phyloP scores from a whole-genome alignment of 2,888 invertebrate species.

The Aricia artaxerxes region DNA sequence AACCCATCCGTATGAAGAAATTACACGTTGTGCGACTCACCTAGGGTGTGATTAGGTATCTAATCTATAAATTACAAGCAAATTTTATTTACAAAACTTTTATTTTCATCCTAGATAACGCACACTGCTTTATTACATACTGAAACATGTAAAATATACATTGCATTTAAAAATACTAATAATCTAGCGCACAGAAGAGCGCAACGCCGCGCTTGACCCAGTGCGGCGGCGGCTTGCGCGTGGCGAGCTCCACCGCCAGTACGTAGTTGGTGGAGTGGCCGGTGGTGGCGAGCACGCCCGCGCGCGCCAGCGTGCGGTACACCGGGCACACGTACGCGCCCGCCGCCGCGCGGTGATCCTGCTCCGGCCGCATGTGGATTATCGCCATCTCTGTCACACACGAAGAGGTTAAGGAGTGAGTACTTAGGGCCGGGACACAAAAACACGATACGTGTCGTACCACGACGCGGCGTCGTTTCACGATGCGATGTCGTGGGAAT shows the following conservation, averaged over 20 bases:
- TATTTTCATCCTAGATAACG: no score
- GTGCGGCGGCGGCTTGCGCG: slow-evolving; percentile 83
- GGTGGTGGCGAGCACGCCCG: slow-evolving; percentile 88
- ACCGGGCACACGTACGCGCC: slow-evolving; percentile 85
- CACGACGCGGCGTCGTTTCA: no score
- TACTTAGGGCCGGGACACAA: no score
- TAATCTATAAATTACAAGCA: no score
- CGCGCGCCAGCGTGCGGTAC: slow-evolving; percentile 88
- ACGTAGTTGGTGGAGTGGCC: slow-evolving; percentile 93
- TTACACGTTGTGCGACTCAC: no score
- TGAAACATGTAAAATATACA: not conserved
- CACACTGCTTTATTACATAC: no score
- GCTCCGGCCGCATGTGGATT: slow-evolving; percentile 85
- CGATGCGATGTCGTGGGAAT: no score
- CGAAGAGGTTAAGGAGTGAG: not conserved
- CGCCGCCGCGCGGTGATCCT: slow-evolving; percentile 74
- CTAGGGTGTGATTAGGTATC: no score
- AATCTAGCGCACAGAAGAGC: slow-evolving; percentile 86
- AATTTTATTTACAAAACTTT: no score
- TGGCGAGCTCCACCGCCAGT: slow-evolving; percentile 85
- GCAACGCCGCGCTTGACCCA: slow-evolving; percentile 91
- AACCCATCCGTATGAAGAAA: no score
- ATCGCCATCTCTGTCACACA: slow-evolving; percentile 82
- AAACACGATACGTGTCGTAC: no score
- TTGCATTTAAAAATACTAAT: slow-evolving; percentile 42